phyloP scores from a whole-genome alignment of 2,888 invertebrate genomes.

The Netelia virgata region DNA sequence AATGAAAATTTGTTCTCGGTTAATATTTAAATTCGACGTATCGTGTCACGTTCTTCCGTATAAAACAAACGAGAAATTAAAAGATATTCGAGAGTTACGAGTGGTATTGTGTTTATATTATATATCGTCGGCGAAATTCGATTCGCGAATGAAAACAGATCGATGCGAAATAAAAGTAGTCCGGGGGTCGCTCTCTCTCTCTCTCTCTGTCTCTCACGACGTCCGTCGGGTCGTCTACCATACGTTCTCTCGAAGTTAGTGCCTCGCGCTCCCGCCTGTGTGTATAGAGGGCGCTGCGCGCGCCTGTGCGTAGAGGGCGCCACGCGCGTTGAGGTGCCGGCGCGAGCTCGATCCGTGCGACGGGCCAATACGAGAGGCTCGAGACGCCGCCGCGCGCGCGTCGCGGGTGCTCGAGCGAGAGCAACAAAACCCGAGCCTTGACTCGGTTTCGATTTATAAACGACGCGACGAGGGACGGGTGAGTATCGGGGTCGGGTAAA shows the following conservation, averaged over 20 bases:
- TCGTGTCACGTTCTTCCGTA: no score
- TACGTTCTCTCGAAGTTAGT: background rate
- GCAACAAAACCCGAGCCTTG: slow-evolving; percentile 45
- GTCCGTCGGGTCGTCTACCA: background rate
- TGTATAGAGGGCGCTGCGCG: no score
- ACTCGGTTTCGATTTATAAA: slow-evolving; percentile 55
- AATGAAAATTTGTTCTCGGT: no score
- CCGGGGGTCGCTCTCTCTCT: background rate
- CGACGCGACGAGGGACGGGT: slow-evolving; percentile 10
- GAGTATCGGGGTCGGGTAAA: background rate
- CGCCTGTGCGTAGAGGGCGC: no score
- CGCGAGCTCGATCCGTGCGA: slow-evolving; percentile 16
- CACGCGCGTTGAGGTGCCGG: background rate
- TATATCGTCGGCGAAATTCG: background rate
- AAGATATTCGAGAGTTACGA: background rate
- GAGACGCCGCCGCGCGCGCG: background rate
- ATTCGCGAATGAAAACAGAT: background rate
- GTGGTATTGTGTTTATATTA: background rate
- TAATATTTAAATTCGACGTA: no score
- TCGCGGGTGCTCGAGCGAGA: background rate
- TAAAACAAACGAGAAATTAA: no score
- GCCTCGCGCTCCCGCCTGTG: no score
- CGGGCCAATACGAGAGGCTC: background rate
- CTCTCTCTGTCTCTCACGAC: no score
- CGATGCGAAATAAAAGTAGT: background rate